These are phyloP conservation scores for Chesias legatella DNA, from an alignment of 2,888 invertebrate genomes.

Conservation along the genomic window DNA sequence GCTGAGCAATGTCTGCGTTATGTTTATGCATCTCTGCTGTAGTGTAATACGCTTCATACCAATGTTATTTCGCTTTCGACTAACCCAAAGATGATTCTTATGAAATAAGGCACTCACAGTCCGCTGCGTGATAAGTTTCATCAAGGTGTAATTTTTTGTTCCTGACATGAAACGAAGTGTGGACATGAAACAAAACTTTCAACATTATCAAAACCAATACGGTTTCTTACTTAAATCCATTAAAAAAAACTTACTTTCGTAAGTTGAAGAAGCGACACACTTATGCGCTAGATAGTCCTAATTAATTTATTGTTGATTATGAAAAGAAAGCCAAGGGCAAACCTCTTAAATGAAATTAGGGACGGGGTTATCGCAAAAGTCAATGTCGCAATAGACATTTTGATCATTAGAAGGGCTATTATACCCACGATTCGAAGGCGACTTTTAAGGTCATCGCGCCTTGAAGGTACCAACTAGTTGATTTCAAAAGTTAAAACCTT, in stretches of 20 bases:
- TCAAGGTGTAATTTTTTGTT: too few relatives aligned
- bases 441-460: slow-evolving; percentile 58
- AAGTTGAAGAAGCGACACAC: too few relatives aligned
- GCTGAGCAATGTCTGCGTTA: slow-evolving; percentile 30
- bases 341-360: slow-evolving; percentile 43
- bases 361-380: slow-evolving; percentile 65
- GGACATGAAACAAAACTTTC: too few relatives aligned
- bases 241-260: too few relatives aligned
- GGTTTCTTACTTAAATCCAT: too few relatives aligned
- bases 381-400: slow-evolving; percentile 65
- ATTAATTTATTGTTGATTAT: neutral
- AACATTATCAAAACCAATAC: too few relatives aligned
- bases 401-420: slow-evolving; percentile 71
- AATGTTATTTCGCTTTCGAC: too few relatives aligned
- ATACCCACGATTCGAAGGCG: slow-evolving; percentile 63
- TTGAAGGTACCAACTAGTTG: slow-evolving; percentile 53
- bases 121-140: too few relatives aligned
- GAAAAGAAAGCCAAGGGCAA: slow-evolving; percentile 24
- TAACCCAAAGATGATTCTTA: too few relatives aligned
- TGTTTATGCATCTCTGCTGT: slow-evolving; percentile 18
- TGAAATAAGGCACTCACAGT: too few relatives aligned
- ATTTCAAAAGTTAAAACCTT: slow-evolving; percentile 77
- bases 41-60: neutral
- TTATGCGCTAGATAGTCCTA: too few relatives aligned
- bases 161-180: too few relatives aligned